A percentile compares a stretch with the other conserved stretches of the same genome.
phyloP scores from a whole-genome alignment of 1,140 invertebrate genomes.

The Bombus breviceps region DNA sequence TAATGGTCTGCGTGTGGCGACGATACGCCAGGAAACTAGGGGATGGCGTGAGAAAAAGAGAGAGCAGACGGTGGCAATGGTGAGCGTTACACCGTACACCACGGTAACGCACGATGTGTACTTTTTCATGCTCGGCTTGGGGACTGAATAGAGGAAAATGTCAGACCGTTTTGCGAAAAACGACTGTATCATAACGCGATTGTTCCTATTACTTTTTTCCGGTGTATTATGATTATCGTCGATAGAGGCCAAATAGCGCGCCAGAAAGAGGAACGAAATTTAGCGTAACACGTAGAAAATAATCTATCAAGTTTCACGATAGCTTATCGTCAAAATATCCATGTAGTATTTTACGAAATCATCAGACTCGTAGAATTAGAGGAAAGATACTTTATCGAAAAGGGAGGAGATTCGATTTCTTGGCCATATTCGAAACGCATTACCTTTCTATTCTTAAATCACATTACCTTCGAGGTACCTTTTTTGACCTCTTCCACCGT shows the following conservation, averaged over 20 bases:
- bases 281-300: conserved; percentile 4
- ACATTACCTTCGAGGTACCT: conserved; percentile 54
- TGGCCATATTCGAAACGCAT: conserved; percentile 12
- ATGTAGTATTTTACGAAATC: neutral
- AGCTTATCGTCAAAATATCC: neutral
- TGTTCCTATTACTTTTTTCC: conserved; percentile 36
- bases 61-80: neutral
- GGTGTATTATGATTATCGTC: conserved; percentile 22
- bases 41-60: neutral
- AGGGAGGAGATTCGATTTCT: neutral
- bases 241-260: neutral
- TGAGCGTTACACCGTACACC: conserved; percentile 42
- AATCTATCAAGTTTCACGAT: neutral
- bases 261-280: neutral
- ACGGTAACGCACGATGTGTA: conserved; percentile 40
- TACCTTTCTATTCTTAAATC: conserved; percentile 57
- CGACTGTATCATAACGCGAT: conserved; percentile 35
- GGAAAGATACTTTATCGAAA: neutral
- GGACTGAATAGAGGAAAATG: conserved; percentile 58
- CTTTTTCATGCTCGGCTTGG: conserved; percentile 59
- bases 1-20: conserved; percentile 50
- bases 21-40: conserved; percentile 25
- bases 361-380: neutral
- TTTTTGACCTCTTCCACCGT: conserved; percentile 60
- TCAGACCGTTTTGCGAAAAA: conserved; percentile 49